A percentile compares a stretch with the other conserved stretches of the same genome.
phyloP scores from a whole-genome alignment of 2,888 invertebrate species.

The Philaethria dido region DNA sequence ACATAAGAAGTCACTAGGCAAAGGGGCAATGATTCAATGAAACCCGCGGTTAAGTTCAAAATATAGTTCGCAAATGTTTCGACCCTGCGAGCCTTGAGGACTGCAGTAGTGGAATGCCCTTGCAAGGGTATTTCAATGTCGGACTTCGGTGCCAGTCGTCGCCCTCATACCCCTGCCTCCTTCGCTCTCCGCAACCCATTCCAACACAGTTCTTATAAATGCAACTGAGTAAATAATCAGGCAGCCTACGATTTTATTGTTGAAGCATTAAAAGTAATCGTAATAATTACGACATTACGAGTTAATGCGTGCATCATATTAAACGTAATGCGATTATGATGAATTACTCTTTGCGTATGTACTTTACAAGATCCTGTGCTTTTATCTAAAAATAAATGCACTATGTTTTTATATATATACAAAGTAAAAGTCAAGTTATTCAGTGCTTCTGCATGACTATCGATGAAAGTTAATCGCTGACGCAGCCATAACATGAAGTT shows the following conservation, averaged over 20 bases:
- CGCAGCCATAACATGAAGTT: slow-evolving; percentile 7
- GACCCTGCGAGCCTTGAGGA: slow-evolving; percentile 63
- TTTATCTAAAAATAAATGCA: neutral
- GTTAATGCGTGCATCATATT: slow-evolving; percentile 16
- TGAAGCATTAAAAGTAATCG: slow-evolving; percentile 28
- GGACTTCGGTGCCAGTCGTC: slow-evolving; percentile 74
- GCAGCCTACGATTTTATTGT: slow-evolving; percentile 34
- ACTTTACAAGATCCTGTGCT: neutral
- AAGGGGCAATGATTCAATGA: slow-evolving; percentile 25
- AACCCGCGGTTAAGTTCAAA: slow-evolving; percentile 39
- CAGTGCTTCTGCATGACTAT: slow-evolving; percentile 8
- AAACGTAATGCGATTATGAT: neutral
- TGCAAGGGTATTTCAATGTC: slow-evolving; percentile 79
- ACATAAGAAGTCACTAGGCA: slow-evolving; percentile 9
- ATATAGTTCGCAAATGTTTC: slow-evolving; percentile 51
- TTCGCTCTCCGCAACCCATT: slow-evolving; percentile 55
- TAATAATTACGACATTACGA: slow-evolving; percentile 15
- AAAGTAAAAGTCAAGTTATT: slow-evolving; percentile 18
- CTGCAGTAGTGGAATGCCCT: slow-evolving; percentile 78
- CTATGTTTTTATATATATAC: neutral
- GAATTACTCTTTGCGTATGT: slow-evolving; percentile 1
- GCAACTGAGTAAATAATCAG: slow-evolving; percentile 61
- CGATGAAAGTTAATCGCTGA: slow-evolving; percentile 17
- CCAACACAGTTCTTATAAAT: slow-evolving; percentile 53
- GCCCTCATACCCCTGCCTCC: slow-evolving; percentile 73